Evolutionary conservation across 1,140 invertebrate species (phyloP).

Genomic region (Dendroctonus valens): DNA sequence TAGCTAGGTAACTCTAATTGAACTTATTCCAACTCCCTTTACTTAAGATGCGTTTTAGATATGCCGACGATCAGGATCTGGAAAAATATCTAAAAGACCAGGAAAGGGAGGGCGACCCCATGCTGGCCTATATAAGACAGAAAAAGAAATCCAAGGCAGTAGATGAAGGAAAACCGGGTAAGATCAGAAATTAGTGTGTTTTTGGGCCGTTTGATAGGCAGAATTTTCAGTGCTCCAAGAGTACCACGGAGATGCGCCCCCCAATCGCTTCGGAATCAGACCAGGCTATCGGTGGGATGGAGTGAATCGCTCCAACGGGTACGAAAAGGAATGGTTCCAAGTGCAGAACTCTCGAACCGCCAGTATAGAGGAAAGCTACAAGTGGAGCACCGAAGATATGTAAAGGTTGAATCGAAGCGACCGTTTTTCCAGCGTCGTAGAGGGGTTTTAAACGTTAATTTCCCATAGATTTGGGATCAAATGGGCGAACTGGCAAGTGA

Average conservation of each 20-base stretch:
- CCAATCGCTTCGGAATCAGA: conserved; percentile 87
- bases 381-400: conserved; percentile 95
- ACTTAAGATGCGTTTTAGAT: conserved; percentile 45
- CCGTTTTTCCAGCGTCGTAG: too few species aligned
- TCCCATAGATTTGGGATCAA: too few species aligned
- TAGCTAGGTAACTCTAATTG: conserved; percentile 62
- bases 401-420: conserved; percentile 53
- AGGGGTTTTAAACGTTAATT: too few species aligned
- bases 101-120: conserved; percentile 87
- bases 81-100: conserved; percentile 72
- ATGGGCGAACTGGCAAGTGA: too few species aligned
- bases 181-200: conserved; percentile 7
- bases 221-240: conserved; percentile 58
- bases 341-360: conserved; percentile 75
- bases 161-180: conserved; percentile 48
- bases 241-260: conserved; percentile 79
- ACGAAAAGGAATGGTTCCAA: conserved; percentile 88
- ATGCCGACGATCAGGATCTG: conserved; percentile 85
- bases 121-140: conserved; percentile 82
- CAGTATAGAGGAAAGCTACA: conserved; percentile 82
- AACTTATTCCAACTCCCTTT: neutral
- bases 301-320: conserved; percentile 95
- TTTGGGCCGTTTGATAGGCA: neutral
- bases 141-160: conserved; percentile 64
- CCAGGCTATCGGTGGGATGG: conserved; percentile 98